These are phyloP conservation scores for Polymixis lichenea DNA, from an alignment of 2,888 invertebrate species.

Conservation along the genomic window DNA sequence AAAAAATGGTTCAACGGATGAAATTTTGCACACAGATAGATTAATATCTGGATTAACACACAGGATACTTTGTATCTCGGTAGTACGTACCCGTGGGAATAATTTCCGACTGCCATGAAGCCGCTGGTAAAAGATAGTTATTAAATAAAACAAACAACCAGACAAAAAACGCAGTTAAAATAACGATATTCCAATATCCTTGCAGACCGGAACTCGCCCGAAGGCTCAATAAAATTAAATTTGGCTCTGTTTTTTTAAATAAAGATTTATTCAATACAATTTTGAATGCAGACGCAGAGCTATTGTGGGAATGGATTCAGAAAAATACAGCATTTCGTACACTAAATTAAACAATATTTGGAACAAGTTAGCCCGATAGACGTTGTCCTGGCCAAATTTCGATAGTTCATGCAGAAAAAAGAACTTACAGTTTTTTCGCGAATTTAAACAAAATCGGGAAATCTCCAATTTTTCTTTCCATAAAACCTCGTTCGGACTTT, in stretches of 20 bases:
- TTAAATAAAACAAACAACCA: constrained; percentile 16
- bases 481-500: too few species aligned
- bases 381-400: too few species aligned
- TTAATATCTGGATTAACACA: too few species aligned
- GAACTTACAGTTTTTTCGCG: too few species aligned
- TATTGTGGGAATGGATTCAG: not conserved
- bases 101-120: too few species aligned
- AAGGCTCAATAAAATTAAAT: constrained; percentile 37
- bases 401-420: too few species aligned
- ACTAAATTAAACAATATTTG: not conserved
- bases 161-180: constrained; percentile 15
- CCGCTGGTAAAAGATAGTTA: not conserved
- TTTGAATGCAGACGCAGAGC: not conserved
- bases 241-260: not conserved
- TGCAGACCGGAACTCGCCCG: constrained; percentile 14
- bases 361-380: too few species aligned
- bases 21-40: too few species aligned
- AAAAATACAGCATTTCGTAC: not conserved
- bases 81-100: not conserved
- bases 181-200: constrained; percentile 27
- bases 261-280: constrained; percentile 11
- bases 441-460: too few species aligned
- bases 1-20: too few species aligned
- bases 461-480: too few species aligned
- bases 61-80: too few species aligned